Evolutionary conservation across 2,113 vertebrate species (phyloP).

Genomic region (Epinephelus fuscoguttatus): DNA sequence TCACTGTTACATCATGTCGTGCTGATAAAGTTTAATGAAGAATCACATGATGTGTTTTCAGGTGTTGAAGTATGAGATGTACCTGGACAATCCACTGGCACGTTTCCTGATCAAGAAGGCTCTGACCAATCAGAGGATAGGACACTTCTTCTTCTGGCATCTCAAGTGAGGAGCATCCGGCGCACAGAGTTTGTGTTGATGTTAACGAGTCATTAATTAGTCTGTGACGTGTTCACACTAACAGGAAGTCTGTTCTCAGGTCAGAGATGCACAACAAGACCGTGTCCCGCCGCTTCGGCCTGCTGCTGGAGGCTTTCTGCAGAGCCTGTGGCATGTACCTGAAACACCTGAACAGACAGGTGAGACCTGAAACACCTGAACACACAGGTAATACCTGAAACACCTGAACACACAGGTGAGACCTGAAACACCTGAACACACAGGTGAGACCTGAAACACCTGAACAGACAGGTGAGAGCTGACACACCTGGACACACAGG

Average conservation of each 20-base stretch:
- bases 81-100: slow-evolving; percentile 96
- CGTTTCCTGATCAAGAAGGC: slow-evolving; percentile 97
- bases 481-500: slow-evolving; percentile 87
- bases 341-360: slow-evolving; percentile 96
- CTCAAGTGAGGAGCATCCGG: slow-evolving; percentile 88
- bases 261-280: slow-evolving; percentile 99
- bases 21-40: too few species aligned
- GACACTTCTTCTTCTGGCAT: slow-evolving; percentile 99
- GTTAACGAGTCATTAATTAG: too few species aligned
- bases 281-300: slow-evolving; percentile 94
- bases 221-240: background rate
- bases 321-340: slow-evolving; percentile 97
- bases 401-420: slow-evolving; percentile 58
- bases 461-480: slow-evolving; percentile 87
- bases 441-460: slow-evolving; percentile 6
- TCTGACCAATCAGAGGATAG: slow-evolving; percentile 96
- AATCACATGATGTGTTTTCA: slow-evolving; percentile 52
- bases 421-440: too few species aligned
- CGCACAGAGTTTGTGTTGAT: too few species aligned
- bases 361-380: slow-evolving; percentile 88
- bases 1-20: too few species aligned
- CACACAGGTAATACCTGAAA: slow-evolving; percentile 86
- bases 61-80: slow-evolving; percentile 98
- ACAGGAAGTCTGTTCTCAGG: slow-evolving; percentile 73
- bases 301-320: slow-evolving; percentile 95